Evolutionary conservation across 2,797 vertebrate genomes (phyloP).

Genomic region (Acestrorhynchus altus): DNA sequence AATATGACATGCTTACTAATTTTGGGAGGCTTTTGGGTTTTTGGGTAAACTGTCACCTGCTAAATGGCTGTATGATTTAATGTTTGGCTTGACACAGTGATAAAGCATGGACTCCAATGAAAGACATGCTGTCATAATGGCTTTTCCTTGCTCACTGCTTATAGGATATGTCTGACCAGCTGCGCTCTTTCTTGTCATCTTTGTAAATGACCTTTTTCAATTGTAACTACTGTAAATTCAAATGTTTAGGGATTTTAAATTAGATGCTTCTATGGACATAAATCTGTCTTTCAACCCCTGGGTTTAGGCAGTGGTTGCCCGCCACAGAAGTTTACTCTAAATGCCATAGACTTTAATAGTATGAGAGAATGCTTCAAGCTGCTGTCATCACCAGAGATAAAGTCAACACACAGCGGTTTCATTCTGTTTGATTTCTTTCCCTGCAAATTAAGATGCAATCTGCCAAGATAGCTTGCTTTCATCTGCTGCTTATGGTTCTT

Average conservation of each 20-base stretch:
- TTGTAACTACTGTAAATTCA: conserved; percentile 3
- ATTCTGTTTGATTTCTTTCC: conserved; percentile 56
- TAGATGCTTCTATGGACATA: conserved; percentile 58
- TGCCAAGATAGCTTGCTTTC: conserved; percentile 6
- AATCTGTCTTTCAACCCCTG: conserved; percentile 58
- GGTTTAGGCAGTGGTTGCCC: conserved; percentile 60
- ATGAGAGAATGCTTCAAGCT: conserved; percentile 62
- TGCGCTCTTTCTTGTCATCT: background rate
- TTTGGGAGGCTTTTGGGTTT: conserved; percentile 13
- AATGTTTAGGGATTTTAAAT: conserved; percentile 44
- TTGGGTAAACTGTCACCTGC: conserved; percentile 42
- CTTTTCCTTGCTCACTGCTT: conserved; percentile 43
- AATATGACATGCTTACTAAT: conserved; percentile 2
- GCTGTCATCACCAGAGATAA: conserved; percentile 53
- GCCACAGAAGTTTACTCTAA: conserved; percentile 55
- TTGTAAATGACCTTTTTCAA: conserved; percentile 24
- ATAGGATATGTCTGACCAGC: background rate
- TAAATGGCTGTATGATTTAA: conserved; percentile 2
- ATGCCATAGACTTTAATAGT: conserved; percentile 44
- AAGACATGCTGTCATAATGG: conserved; percentile 45
- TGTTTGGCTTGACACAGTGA: conserved; percentile 4
- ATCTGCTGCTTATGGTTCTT: background rate
- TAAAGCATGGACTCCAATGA: conserved; percentile 26
- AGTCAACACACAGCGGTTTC: conserved; percentile 56
- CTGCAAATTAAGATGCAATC: conserved; percentile 37